These are phyloP conservation scores for Centruroides sculpturatus DNA, from an alignment of 1,140 invertebrate species.

Conservation along the genomic window DNA sequence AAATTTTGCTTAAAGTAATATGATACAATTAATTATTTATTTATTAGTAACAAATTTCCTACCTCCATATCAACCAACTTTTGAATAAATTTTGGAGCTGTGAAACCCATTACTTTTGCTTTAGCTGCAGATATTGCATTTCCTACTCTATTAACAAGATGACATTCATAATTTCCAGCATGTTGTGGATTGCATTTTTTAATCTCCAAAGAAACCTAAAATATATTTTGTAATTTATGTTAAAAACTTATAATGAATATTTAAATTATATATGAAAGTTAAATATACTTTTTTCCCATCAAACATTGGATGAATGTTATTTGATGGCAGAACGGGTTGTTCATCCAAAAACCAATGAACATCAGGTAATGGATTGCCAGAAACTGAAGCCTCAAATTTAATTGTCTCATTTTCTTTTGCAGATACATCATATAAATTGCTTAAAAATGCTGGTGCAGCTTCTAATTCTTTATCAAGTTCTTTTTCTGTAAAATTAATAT, in stretches of 20 bases:
- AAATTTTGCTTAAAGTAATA: no score
- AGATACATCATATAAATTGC: conserved; percentile 51
- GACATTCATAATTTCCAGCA: conserved; percentile 61
- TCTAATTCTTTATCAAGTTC: conserved; percentile 4
- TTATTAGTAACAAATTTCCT: conserved; percentile 32
- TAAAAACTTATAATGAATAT: not conserved
- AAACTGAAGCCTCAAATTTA: conserved; percentile 26
- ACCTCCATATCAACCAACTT: conserved; percentile 68
- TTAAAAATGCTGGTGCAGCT: conserved; percentile 50
- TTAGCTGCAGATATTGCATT: conserved; percentile 49
- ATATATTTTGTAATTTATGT: not conserved
- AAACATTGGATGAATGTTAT: conserved; percentile 51
- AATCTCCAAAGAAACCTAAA: conserved; percentile 52
- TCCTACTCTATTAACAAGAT: conserved; percentile 55
- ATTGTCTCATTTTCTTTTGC: conserved; percentile 52
- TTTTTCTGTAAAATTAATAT: conserved; percentile 1
- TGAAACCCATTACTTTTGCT: conserved; percentile 50
- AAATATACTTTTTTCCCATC: conserved; percentile 47
- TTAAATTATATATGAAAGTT: not conserved
- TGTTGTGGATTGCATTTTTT: conserved; percentile 51
- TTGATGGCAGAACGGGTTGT: conserved; percentile 42
- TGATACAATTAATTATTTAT: no score
- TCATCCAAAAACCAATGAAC: conserved; percentile 71
- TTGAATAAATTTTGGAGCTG: conserved; percentile 65
- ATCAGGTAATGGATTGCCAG: conserved; percentile 69